Evolutionary conservation across 2,888 invertebrate genomes (phyloP), one percentile per base, ranked within the genome.

Genomic region (Tigriopus californicus): DNA sequence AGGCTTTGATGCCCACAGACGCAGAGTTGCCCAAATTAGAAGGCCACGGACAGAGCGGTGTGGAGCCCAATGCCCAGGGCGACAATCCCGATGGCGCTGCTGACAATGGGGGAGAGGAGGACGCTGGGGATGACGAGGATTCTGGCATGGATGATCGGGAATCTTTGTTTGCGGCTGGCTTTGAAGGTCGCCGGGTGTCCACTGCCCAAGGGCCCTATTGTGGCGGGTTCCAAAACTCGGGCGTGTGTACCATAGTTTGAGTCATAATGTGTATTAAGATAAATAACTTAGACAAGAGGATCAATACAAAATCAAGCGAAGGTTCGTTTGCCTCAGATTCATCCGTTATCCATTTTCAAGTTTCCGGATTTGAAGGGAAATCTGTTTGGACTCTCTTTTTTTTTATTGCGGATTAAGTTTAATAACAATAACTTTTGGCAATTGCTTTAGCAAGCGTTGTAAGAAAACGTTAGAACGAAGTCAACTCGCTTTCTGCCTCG

Each of bases 1-100:
- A 40, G 40, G 58, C 46, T 49, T 44, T 58, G 8, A 20, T 58
- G 41, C 58, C 58, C 13, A 33, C 48, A 15, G 58, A 57, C 18
- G 18, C 15, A 3, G 46, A 18, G 46, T 8, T 46, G 18, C 18
- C 15, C 18, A 46, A 18, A 46, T 18, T 18, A 6, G 18, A 46
- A 3, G 46, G 15, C 18, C 18, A 18, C 3, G 46, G 4, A 46
- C 3, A 46, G 15, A 18, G 5, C 3, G 15, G 4, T 46, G 8
- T 6, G 4, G 46, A 46, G 10, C n/a, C n/a, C n/a, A 18, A 46
- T 15, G 46, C 8, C 10, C 4, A 18, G 15, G 46, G 18, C 6
- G 18, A 46, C 8, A 10, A 18, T 46, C 15, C 15, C 3, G 46
- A 46, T 18, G 18, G 18, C 15, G 46, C 15, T 15, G 18, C 8